Base-by-base conservation (phyloP, 2,113 vertebrate species). In the Scolopax mira region DNA sequence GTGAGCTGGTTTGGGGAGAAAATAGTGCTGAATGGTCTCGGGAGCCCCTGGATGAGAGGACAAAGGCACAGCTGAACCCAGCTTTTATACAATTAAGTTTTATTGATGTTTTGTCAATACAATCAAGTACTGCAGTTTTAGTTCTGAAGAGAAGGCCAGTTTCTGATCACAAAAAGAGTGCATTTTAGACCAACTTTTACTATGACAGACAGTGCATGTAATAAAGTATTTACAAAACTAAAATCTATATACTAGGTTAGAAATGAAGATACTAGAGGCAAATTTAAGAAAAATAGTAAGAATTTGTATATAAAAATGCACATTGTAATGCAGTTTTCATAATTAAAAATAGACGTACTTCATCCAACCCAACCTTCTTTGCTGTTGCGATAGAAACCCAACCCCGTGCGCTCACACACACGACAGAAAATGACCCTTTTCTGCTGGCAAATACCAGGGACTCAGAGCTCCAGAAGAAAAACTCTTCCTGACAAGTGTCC, bases 51-150 rank as follows among this genome's bases (percentile, higher is more conserved):
- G 15, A 1, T 14, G 7, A 9, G 10, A 70, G 79, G 65, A 96
- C 77, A 89, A 62, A 96, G 77, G 73, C 93, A 94, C 83, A 72
- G 77, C 69, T 49, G 73, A 86, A 79, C 18, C 92, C 89, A 81
- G 64, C 86, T 96, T 93, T 94, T 95, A 42, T 90, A 97, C 94
- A 95, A 94, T 88, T 88, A 97, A 96, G 96, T 97, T 99, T 99
- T 99, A 99, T 99, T 99, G 98, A 98, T 97, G 98, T 98, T 97
- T 97, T 98, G 98, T 99, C 98, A 99, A 98, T 99, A 99, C 98
- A 98, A 98, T 99, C 98, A 98, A 98, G 98, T 98, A 98, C 97
- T 98, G 98, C 96, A 98, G 97, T 98, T 99, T 98, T 98, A 98
- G 96, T 98, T 99, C 98, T 97, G 93, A 98, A 98, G 97, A 98